Evolutionary conservation across 2,797 vertebrate species (phyloP).

Genomic region (Liparis tanakae): DNA sequence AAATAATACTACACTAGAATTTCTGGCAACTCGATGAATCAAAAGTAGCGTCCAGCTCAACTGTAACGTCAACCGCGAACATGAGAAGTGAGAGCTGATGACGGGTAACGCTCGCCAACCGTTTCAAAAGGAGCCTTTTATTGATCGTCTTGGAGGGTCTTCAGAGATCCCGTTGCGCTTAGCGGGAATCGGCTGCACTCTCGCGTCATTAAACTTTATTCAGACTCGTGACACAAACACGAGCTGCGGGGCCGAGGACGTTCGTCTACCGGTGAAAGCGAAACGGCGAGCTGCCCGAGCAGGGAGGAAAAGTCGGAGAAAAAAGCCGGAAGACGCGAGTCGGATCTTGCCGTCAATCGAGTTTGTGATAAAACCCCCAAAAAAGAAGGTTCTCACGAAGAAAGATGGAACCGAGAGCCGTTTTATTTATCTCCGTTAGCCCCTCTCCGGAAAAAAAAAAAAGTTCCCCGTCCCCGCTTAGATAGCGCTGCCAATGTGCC

Average conservation of each 20-base stretch:
- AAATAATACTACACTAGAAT: slow-evolving; percentile 6
- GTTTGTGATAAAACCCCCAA: slow-evolving; percentile 68
- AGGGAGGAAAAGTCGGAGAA: slow-evolving; percentile 23
- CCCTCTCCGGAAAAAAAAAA: slow-evolving; percentile 37
- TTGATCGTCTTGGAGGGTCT: slow-evolving; percentile 42
- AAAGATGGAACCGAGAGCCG: slow-evolving; percentile 71
- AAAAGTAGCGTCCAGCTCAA: slow-evolving; percentile 1
- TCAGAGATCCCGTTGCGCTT: slow-evolving; percentile 19
- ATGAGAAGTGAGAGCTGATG: slow-evolving; percentile 24
- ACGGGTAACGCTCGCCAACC: slow-evolving; percentile 37
- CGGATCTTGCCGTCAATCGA: slow-evolving; percentile 23
- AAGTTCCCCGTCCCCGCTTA: slow-evolving; percentile 76
- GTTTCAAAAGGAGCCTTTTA: slow-evolving; percentile 33
- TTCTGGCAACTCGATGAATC: slow-evolving; percentile 38
- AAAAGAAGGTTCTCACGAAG: slow-evolving; percentile 72
- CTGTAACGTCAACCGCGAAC: slow-evolving; percentile 12
- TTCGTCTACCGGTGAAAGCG: slow-evolving; percentile 51
- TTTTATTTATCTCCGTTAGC: slow-evolving; percentile 82
- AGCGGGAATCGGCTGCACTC: slow-evolving; percentile 33
- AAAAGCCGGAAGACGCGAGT: slow-evolving; percentile 52
- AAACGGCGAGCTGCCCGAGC: slow-evolving; percentile 29
- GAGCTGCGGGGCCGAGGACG: slow-evolving; percentile 18
- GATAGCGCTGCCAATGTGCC: slow-evolving; percentile 81
- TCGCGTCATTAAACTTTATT: slow-evolving; percentile 47
- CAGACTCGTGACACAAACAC: slow-evolving; percentile 30